Conservation (phyloP, 2,113 vertebrate species). For the Enhydra lutris region DNA sequence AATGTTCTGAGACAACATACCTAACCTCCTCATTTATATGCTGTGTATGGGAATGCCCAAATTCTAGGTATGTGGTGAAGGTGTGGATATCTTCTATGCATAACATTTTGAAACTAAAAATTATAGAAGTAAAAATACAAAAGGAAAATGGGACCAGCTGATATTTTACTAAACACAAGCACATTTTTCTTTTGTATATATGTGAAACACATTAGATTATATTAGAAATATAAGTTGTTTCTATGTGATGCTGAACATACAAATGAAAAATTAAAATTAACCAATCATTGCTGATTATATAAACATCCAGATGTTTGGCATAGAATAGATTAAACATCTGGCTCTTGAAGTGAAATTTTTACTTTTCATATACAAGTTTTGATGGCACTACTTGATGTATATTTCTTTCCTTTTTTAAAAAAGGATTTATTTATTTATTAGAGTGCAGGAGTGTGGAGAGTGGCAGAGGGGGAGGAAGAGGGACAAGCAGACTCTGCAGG, state of each 20-base stretch:
- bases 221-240: constrained; percentile 38
- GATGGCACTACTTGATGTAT: background rate
- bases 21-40: background rate
- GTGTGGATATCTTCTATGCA: background rate
- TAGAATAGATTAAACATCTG: constrained; percentile 58
- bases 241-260: background rate
- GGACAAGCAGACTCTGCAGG: background rate
- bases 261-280: constrained; percentile 55
- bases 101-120: background rate
- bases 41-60: background rate
- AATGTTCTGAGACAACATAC: background rate
- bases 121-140: background rate
- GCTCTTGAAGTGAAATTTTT: constrained; percentile 37
- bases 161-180: constrained; percentile 3
- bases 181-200: background rate
- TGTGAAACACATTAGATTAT: background rate
- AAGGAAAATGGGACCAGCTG: background rate
- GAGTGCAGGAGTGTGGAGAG: background rate
- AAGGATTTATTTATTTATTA: background rate
- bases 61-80: background rate
- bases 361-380: constrained; percentile 38
- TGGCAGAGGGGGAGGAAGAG: background rate
- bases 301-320: constrained; percentile 55
- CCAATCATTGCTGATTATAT: constrained; percentile 35
- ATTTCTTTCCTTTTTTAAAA: background rate